Conservation (phyloP, 2,113 vertebrate genomes). For the Odocoileus virginianus region DNA sequence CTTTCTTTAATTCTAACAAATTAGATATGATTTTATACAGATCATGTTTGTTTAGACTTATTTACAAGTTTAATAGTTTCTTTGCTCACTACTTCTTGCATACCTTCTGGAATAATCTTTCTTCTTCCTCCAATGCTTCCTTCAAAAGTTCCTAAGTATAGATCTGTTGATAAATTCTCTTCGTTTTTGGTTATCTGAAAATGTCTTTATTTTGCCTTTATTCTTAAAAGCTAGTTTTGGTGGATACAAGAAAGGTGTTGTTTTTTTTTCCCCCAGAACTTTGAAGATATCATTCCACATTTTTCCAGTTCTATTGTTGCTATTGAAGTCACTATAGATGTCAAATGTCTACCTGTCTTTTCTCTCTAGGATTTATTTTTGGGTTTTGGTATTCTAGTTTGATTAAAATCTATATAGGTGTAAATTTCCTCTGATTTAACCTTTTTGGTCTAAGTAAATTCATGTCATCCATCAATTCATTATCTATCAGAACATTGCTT, state of each 20-base stretch:
- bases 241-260: background rate
- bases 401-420: background rate
- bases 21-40: background rate
- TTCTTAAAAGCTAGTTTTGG: background rate
- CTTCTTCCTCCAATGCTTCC: background rate
- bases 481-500: background rate
- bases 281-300: background rate
- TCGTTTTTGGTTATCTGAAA: background rate
- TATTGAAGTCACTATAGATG: background rate
- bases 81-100: background rate
- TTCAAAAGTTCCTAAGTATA: background rate
- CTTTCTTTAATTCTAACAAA: background rate
- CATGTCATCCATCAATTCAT: background rate
- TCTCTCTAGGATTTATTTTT: background rate
- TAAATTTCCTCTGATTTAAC: background rate
- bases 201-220: background rate
- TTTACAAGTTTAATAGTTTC: background rate
- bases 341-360: background rate
- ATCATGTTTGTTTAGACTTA: background rate
- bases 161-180: background rate
- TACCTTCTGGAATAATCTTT: background rate
- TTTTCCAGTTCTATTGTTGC: background rate
- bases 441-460: background rate
- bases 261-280: background rate
- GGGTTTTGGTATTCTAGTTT: background rate